Conservation (phyloP, 2,888 invertebrate genomes). For the Mactromeris polynyma region DNA sequence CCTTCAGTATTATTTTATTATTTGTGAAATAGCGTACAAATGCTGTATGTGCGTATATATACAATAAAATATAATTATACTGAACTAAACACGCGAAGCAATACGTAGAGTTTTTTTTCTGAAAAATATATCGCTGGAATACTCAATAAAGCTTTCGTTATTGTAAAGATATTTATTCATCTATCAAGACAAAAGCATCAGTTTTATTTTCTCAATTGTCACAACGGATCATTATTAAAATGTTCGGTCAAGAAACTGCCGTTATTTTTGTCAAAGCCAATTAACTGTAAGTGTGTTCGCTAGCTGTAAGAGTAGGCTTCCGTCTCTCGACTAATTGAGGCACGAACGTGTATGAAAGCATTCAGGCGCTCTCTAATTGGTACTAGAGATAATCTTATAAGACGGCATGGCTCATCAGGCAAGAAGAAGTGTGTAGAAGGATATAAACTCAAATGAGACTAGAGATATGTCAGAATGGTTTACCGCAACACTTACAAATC, state of each 20-base stretch:
- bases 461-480: conserved; percentile 45
- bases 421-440: conserved; percentile 23
- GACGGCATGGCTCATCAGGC: conserved; percentile 36
- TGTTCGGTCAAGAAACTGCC: conserved; percentile 40
- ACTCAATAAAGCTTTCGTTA: neutral
- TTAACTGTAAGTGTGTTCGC: conserved; percentile 41
- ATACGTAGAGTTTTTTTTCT: neutral
- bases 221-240: conserved; percentile 29
- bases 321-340: conserved; percentile 54
- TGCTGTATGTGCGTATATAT: no score
- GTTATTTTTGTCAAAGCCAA: conserved; percentile 52
- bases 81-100: no score
- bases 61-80: no score
- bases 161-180: neutral
- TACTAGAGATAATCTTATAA: conserved; percentile 53
- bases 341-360: conserved; percentile 50
- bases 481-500: neutral
- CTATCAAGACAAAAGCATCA: neutral
- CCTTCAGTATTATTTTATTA: no score
- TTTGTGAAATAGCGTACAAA: no score
- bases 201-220: conserved; percentile 17
- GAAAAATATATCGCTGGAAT: neutral
- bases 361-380: conserved; percentile 54
- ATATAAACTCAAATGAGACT: conserved; percentile 38
- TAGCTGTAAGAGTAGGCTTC: conserved; percentile 46